A percentile compares a stretch with the other conserved stretches of the same genome.
phyloP scores from a whole-genome alignment of 2,113 vertebrate species.

The Stegostoma tigrinum region DNA sequence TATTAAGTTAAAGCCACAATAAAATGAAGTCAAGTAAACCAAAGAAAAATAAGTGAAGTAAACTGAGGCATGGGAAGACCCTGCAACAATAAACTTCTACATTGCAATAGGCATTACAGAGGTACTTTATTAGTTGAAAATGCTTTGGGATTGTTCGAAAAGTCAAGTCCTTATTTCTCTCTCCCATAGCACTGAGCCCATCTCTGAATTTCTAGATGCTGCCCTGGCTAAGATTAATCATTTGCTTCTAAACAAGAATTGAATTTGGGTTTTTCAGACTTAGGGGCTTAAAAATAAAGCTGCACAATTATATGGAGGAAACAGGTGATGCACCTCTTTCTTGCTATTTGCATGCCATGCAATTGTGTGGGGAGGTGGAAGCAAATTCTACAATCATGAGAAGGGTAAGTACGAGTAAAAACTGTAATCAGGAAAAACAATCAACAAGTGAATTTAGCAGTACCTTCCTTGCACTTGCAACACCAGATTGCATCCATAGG shows the following conservation, averaged over 20 bases:
- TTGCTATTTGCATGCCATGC: not conserved
- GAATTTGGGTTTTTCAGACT: not conserved
- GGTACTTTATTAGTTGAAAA: not conserved
- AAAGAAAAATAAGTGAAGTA: too few relatives aligned
- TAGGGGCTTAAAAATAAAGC: too few relatives aligned
- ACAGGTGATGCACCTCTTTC: not conserved
- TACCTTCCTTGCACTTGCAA: slow-evolving; percentile 93
- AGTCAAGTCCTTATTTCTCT: not conserved
- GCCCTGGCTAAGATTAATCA: not conserved
- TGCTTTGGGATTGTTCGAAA: not conserved
- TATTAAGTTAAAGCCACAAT: too few relatives aligned
- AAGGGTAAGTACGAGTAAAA: not conserved
- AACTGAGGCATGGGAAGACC: too few relatives aligned
- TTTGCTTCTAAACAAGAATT: not conserved
- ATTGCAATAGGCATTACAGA: not conserved
- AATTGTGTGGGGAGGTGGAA: not conserved
- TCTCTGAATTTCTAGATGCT: not conserved
- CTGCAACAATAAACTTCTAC: not conserved
- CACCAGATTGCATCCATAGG: slow-evolving; percentile 89
- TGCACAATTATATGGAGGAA: not conserved
- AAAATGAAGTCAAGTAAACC: too few relatives aligned
- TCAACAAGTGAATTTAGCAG: not conserved
- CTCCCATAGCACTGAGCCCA: not conserved
- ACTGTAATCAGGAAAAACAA: not conserved
- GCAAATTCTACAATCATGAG: not conserved